Conservation (phyloP, 2,797 vertebrate genomes). For the Sylvilagus floridanus region DNA sequence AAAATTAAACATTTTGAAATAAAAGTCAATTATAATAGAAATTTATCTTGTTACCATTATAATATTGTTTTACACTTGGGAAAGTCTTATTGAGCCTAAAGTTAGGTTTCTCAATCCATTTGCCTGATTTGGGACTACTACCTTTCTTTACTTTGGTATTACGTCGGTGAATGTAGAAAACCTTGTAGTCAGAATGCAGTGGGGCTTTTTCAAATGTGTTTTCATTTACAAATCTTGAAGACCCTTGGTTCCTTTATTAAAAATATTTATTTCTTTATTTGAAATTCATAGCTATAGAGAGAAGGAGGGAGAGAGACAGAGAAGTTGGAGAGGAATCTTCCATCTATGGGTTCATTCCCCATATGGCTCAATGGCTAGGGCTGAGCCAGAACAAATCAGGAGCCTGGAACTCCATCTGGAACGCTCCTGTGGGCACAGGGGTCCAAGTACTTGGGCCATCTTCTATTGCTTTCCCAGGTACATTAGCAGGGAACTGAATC, state of each 20-base stretch:
- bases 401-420: too few species aligned
- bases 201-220: not conserved
- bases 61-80: constrained; percentile 10
- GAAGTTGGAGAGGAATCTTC: too few species aligned
- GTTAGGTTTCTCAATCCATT: not conserved
- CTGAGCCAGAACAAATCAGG: too few species aligned
- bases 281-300: too few species aligned
- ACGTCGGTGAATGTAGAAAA: not conserved
- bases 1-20: constrained; percentile 23
- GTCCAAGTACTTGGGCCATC: too few species aligned
- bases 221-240: not conserved
- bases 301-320: too few species aligned
- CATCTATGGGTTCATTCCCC: too few species aligned
- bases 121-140: not conserved
- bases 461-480: too few species aligned
- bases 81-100: not conserved
- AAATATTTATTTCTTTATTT: too few species aligned
- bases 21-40: constrained; percentile 23
- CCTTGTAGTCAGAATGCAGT: not conserved
- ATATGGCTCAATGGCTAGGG: too few species aligned
- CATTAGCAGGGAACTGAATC: too few species aligned
- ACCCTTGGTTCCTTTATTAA: not conserved
- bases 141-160: not conserved
- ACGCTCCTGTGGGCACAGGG: too few species aligned
- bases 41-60: constrained; percentile 29